These are phyloP conservation scores for Deroplatys truncata DNA, from an alignment of 2,888 invertebrate species.

Conservation along the genomic window DNA sequence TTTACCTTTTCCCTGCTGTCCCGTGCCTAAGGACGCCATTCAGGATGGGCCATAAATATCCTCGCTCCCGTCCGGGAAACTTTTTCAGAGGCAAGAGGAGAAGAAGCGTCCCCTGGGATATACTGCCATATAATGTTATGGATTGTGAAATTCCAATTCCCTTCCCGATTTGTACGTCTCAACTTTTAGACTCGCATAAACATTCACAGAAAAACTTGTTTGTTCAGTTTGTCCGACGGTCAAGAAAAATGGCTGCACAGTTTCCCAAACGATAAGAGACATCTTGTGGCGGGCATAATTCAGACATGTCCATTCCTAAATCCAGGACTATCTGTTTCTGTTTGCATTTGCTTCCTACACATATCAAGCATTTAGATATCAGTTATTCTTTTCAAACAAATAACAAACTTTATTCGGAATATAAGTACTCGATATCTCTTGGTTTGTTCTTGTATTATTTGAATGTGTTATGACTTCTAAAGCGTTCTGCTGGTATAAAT, in stretches of 20 bases:
- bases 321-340: background rate
- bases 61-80: background rate
- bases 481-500: no score
- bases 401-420: no score
- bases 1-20: background rate
- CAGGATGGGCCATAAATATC: background rate
- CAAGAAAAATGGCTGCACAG: background rate
- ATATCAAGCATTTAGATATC: no score
- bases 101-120: background rate
- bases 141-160: background rate
- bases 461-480: no score
- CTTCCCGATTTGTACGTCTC: background rate
- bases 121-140: constrained; percentile 1
- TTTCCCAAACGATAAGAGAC: background rate
- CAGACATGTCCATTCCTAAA: background rate
- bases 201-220: background rate
- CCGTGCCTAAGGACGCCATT: background rate
- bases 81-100: background rate
- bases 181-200: background rate
- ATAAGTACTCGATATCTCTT: no score
- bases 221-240: background rate
- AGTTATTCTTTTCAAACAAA: no score
- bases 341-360: background rate
- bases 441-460: no score
- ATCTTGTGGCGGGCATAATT: background rate